These are phyloP conservation scores for Progne subis DNA, from an alignment of 2,113 vertebrate species.

Conservation along the genomic window DNA sequence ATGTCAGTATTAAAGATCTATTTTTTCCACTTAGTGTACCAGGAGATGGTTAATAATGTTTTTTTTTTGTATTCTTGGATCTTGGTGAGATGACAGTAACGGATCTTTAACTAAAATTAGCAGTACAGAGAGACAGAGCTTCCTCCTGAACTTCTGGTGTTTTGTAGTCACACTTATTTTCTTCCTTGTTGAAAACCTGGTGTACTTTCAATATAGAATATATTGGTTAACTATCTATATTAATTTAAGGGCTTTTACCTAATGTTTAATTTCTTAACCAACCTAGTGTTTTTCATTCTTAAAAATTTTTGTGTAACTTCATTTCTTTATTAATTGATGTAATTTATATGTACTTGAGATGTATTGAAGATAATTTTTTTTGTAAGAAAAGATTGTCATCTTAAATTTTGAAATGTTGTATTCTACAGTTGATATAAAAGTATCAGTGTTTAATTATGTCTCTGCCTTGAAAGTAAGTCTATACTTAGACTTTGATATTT, in stretches of 20 bases:
- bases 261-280: not conserved
- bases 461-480: not conserved
- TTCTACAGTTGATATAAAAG: not conserved
- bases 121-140: not conserved
- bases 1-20: not conserved
- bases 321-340: not conserved
- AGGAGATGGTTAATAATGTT: not conserved
- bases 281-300: not conserved
- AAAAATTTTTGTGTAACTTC: not conserved
- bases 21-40: not conserved
- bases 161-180: not conserved
- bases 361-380: not conserved
- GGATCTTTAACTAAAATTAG: not conserved
- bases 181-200: not conserved
- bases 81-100: not conserved
- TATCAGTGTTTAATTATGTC: not conserved
- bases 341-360: not conserved
- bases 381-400: not conserved
- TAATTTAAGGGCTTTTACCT: not conserved
- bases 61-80: not conserved
- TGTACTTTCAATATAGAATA: not conserved
- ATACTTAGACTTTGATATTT: not conserved
- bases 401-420: not conserved
- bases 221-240: not conserved
- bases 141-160: not conserved